Percentiles rank a stretch among this genome's conserved stretches.
These are phyloP conservation scores for Metaphire vulgaris DNA, from an alignment of 1,140 invertebrate species.

Conservation along the genomic window DNA sequence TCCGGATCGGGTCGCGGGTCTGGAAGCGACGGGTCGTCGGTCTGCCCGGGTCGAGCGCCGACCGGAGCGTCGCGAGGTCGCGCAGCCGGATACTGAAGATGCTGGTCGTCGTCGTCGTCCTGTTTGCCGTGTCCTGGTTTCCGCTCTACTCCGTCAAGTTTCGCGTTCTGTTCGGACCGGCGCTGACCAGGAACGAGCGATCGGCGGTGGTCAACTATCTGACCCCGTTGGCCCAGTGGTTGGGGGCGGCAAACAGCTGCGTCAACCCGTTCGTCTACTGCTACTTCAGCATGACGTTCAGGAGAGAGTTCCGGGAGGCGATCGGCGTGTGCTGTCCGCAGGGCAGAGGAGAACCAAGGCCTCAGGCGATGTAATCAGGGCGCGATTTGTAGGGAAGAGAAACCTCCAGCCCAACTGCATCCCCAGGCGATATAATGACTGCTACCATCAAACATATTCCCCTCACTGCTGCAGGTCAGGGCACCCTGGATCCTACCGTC, in stretches of 20 bases:
- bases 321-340: neutral
- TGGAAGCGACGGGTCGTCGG: conserved; percentile 77
- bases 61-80: conserved; percentile 36
- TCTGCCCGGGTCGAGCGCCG: conserved; percentile 27
- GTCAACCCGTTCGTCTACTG: conserved; percentile 31
- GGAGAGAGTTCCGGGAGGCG: neutral
- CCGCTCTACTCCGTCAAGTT: conserved; percentile 64
- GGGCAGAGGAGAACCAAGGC: too few relatives aligned
- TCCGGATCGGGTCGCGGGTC: conserved; percentile 70
- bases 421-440: too few relatives aligned
- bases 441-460: too few relatives aligned
- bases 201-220: conserved; percentile 3
- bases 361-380: too few relatives aligned
- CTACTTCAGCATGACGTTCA: conserved; percentile 24
- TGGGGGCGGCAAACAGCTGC: conserved; percentile 28
- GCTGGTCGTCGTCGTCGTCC: conserved; percentile 82
- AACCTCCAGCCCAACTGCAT: too few relatives aligned
- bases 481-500: too few relatives aligned
- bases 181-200: neutral
- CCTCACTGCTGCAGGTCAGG: too few relatives aligned
- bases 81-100: conserved; percentile 54
- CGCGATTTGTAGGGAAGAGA: too few relatives aligned
- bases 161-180: conserved; percentile 1
- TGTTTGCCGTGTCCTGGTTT: conserved; percentile 86
- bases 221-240: conserved; percentile 29